Percentiles rank a stretch among this genome's conserved stretches.
Conservation (phyloP, 2,888 invertebrate genomes). For the Strigamia transsilvanica region DNA sequence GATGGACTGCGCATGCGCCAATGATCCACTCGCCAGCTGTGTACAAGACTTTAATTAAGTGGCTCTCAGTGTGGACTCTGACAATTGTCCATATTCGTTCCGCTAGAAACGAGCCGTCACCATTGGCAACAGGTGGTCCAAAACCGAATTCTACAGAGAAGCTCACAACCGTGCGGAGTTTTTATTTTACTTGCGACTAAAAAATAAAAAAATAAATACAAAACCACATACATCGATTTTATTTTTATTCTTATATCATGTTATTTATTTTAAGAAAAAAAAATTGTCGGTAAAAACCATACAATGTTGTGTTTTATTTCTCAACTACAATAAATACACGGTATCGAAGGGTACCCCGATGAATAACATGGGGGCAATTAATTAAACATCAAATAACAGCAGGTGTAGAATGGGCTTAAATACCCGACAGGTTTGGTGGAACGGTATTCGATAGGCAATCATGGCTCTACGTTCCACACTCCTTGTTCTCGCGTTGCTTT, state of each 20-base stretch:
- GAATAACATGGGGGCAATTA: neutral
- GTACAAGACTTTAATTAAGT: conserved; percentile 39
- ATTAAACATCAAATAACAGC: neutral
- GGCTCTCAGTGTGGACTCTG: conserved; percentile 38
- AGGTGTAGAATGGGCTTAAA: neutral
- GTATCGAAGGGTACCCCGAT: neutral
- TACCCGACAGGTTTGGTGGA: neutral
- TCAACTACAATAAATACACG: neutral
- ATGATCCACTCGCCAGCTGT: conserved; percentile 19
- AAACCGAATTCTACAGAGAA: conserved; percentile 19
- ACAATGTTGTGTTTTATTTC: neutral
- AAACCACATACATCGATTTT: neutral
- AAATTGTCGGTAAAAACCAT: neutral
- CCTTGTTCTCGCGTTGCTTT: neutral
- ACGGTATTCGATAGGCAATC: neutral
- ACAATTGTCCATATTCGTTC: conserved; percentile 12
- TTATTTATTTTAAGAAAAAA: conserved; percentile 31
- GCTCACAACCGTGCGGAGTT: conserved; percentile 3
- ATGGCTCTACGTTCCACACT: neutral
- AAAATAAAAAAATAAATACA: too few relatives aligned
- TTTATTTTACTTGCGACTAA: neutral
- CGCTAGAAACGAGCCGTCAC: neutral
- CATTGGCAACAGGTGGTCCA: conserved; percentile 23
- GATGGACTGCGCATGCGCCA: conserved; percentile 21
- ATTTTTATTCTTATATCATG: conserved; percentile 13